These are phyloP conservation scores for Temnopleurus reevesii DNA, from an alignment of 53 echinoderm and acorn worm species.

Conservation along the genomic window DNA sequence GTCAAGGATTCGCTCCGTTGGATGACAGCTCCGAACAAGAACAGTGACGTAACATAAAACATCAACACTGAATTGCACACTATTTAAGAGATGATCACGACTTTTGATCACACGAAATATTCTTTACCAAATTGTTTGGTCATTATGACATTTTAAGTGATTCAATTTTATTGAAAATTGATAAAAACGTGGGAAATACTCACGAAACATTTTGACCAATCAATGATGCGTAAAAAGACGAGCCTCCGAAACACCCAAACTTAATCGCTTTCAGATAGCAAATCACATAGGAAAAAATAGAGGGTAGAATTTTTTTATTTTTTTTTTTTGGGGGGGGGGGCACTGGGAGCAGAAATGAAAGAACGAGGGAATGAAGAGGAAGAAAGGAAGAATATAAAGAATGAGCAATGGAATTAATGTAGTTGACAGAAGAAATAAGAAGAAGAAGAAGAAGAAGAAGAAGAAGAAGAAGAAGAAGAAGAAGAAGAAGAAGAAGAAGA, in stretches of 20 bases:
- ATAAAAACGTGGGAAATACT: not conserved
- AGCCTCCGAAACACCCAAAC: not conserved
- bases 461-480: too few relatives aligned
- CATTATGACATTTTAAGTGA: not conserved
- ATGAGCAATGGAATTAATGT: too few relatives aligned
- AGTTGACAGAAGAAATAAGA: too few relatives aligned
- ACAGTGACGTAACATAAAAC: not conserved
- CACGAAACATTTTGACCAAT: slow-evolving; percentile 42
- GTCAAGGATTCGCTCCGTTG: too few relatives aligned
- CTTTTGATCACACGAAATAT: not conserved
- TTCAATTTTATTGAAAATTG: not conserved
- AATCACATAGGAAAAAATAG: not conserved
- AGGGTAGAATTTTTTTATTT: too few relatives aligned
- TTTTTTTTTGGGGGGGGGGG: too few relatives aligned
- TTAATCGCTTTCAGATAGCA: not conserved
- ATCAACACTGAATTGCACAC: not conserved
- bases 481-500: too few relatives aligned
- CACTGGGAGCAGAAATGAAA: too few relatives aligned
- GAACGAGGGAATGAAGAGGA: too few relatives aligned
- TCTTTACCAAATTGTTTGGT: not conserved
- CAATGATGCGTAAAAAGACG: not conserved
- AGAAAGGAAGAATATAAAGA: too few relatives aligned
- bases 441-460: too few relatives aligned
- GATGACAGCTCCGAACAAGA: not conserved
- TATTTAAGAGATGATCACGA: not conserved